A percentile compares a stretch with the other conserved stretches of the same genome.
These are phyloP conservation scores for Gryllus longicercus DNA, from an alignment of 2,888 invertebrate genomes.

Conservation along the genomic window DNA sequence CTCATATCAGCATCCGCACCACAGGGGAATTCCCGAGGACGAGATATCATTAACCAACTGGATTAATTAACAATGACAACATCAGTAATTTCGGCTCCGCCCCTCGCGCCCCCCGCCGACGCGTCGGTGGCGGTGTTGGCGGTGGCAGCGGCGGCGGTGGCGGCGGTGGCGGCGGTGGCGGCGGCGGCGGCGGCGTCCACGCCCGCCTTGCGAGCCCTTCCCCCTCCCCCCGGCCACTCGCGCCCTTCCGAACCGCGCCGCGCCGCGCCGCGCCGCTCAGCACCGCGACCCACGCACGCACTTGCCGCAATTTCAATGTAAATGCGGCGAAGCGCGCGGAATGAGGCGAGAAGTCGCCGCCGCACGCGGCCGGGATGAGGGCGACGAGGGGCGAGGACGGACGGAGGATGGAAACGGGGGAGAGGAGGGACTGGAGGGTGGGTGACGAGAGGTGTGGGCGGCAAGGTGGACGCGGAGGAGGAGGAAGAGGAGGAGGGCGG, in stretches of 20 bases:
- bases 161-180: neutral
- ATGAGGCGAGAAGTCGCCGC: neutral
- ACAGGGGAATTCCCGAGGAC: neutral
- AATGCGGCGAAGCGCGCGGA: neutral
- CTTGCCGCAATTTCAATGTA: constrained; percentile 17
- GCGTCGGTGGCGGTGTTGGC: neutral
- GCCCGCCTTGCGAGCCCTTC: neutral
- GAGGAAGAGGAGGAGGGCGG: too few species aligned
- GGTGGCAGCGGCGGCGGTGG: neutral
- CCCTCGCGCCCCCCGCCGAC: neutral
- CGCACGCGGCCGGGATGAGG: too few species aligned
- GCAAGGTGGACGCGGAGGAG: too few species aligned
- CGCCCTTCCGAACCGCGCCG: neutral
- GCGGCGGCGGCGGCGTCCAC: neutral
- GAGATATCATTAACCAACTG: constrained; percentile 17
- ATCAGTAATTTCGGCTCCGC: neutral
- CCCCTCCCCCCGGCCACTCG: neutral
- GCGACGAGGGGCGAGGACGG: neutral
- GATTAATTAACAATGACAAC: constrained; percentile 17
- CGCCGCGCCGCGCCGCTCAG: neutral
- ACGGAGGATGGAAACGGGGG: neutral
- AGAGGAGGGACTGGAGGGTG: neutral
- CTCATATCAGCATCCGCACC: constrained; percentile 2
- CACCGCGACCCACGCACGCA: neutral
- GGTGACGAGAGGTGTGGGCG: neutral